Conservation (phyloP, 2,888 invertebrate species). For the Phytoseiulus persimilis region DNA sequence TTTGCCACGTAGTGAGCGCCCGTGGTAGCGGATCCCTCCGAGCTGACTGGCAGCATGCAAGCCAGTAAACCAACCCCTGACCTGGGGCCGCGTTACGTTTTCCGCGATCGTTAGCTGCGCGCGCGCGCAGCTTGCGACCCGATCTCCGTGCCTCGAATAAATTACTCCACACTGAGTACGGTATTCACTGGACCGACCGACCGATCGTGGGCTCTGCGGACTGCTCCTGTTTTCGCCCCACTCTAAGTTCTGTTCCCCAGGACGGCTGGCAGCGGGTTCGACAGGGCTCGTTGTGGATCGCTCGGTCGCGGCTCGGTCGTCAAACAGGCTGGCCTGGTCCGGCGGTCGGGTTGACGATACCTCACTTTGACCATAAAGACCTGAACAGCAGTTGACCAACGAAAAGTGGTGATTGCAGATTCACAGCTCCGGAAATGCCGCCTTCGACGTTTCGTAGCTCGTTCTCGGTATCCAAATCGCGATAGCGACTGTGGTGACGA, state of each 20-base stretch:
- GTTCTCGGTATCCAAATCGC: not conserved
- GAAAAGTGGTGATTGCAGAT: not conserved
- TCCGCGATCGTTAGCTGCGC: not conserved
- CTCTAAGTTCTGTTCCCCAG: not conserved
- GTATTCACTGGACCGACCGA: not conserved
- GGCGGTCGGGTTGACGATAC: not conserved
- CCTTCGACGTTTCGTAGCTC: not conserved
- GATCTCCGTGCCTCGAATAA: not conserved
- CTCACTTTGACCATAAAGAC: not conserved
- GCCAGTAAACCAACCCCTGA: not conserved
- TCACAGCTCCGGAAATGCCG: not conserved
- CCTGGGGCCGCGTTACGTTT: not conserved
- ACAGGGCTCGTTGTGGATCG: too few species aligned
- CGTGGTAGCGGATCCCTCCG: not conserved
- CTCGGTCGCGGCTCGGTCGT: too few species aligned
- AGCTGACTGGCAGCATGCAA: not conserved
- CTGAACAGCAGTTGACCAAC: not conserved
- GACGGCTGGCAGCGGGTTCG: not conserved
- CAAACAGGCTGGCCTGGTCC: too few species aligned
- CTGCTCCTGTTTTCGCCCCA: not conserved
- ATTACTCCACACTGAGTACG: not conserved
- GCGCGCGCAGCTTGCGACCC: not conserved
- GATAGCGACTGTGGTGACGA: not conserved
- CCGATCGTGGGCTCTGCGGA: not conserved
- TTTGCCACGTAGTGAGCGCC: not conserved